phyloP scores from a whole-genome alignment of 30 jellyfish, hydroid and myxozoan species.

The Turritopsis dohrnii region DNA sequence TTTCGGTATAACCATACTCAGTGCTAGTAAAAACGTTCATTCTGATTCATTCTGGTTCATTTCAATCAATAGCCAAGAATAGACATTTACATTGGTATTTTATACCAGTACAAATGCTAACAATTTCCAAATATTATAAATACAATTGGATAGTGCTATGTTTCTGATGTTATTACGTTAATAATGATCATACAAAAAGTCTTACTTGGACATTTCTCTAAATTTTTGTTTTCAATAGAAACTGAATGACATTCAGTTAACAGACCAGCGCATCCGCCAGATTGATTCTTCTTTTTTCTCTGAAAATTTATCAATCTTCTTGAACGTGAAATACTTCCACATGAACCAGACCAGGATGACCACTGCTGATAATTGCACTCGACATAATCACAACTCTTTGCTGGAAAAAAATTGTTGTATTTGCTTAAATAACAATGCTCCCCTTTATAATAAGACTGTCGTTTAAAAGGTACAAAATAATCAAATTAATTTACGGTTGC shows the following conservation, averaged over 20 bases:
- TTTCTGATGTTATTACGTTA: too few relatives aligned
- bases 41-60: too few relatives aligned
- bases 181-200: background rate
- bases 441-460: too few relatives aligned
- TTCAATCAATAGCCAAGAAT: too few relatives aligned
- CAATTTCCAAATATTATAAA: too few relatives aligned
- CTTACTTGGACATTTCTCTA: conserved; percentile 3
- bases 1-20: too few relatives aligned
- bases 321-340: conserved; percentile 52
- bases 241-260: background rate
- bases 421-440: too few relatives aligned
- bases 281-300: background rate
- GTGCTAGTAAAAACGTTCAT: too few relatives aligned
- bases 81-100: too few relatives aligned
- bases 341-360: conserved; percentile 66
- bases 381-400: conserved; percentile 36
- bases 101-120: too few relatives aligned
- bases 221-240: background rate
- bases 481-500: background rate
- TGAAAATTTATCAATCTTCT: conserved; percentile 9
- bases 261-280: conserved; percentile 37
- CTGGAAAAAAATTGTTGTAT: background rate
- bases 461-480: too few relatives aligned
- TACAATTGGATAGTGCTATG: too few relatives aligned
- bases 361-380: conserved; percentile 56